Evolutionary conservation across 2,888 invertebrate species (phyloP).

Genomic region (Drosophila mercatorum): DNA sequence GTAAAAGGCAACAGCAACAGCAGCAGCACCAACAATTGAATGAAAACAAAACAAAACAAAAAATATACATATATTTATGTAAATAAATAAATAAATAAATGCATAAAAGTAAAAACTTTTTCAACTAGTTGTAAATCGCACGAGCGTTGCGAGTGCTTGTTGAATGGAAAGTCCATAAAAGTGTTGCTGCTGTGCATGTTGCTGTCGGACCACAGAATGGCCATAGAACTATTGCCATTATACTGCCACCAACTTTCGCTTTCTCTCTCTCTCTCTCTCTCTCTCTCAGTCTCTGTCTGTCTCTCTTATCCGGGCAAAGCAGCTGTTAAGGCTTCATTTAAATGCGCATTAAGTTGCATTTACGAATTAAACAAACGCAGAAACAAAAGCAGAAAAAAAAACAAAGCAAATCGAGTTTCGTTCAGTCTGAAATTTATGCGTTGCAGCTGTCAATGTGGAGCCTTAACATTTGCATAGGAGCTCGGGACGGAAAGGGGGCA

Average conservation of each 20-base stretch:
- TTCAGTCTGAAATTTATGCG: slow-evolving; percentile 68
- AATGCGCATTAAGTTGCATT: slow-evolving; percentile 74
- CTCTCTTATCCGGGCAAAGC: background rate
- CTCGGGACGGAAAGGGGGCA: slow-evolving; percentile 23
- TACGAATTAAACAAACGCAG: slow-evolving; percentile 33
- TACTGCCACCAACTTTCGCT: slow-evolving; percentile 49
- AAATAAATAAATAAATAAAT: slow-evolving; percentile 66
- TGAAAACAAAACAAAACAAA: slow-evolving; percentile 31
- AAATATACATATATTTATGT: slow-evolving; percentile 29
- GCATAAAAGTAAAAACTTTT: slow-evolving; percentile 52
- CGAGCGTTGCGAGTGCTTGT: slow-evolving; percentile 42
- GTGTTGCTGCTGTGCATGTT: slow-evolving; percentile 15
- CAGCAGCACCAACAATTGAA: slow-evolving; percentile 13
- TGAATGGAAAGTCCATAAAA: slow-evolving; percentile 51
- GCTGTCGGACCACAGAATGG: slow-evolving; percentile 15
- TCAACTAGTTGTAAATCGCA: slow-evolving; percentile 47
- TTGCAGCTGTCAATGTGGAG: slow-evolving; percentile 28
- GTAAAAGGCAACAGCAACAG: slow-evolving; percentile 42
- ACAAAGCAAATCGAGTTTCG: slow-evolving; percentile 14
- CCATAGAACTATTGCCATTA: slow-evolving; percentile 32
- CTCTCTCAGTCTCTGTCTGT: background rate
- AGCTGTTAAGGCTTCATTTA: slow-evolving; percentile 35
- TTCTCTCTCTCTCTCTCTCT: background rate
- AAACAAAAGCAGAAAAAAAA: background rate
- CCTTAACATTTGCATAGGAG: slow-evolving; percentile 52